Conservation (phyloP, 2,113 vertebrate species). For the Deroptyus accipitrinus region DNA sequence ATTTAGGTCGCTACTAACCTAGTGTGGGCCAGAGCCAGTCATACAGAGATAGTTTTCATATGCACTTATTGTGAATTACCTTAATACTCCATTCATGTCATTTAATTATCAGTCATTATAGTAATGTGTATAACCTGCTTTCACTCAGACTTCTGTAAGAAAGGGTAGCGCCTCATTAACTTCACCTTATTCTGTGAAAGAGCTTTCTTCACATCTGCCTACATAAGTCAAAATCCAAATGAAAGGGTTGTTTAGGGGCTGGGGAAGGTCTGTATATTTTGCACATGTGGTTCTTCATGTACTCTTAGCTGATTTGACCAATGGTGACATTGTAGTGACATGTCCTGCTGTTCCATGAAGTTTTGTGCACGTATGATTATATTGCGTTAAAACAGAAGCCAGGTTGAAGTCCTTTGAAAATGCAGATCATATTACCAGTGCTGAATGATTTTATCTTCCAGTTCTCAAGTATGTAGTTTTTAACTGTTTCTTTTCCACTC, state of each 20-base stretch:
- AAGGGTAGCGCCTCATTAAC: not conserved
- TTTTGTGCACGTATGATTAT: not conserved
- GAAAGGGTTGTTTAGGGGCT: not conserved
- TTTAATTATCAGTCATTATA: not conserved
- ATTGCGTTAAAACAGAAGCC: not conserved
- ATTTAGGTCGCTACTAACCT: not conserved
- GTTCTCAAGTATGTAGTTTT: not conserved
- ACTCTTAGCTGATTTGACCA: not conserved
- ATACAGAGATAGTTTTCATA: not conserved
- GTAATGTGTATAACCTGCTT: not conserved
- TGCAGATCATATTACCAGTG: not conserved
- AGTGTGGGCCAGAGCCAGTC: not conserved
- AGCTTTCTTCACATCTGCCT: not conserved
- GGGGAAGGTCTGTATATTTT: not conserved
- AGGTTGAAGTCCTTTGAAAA: conserved; percentile 17
- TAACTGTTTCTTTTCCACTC: conserved; percentile 44
- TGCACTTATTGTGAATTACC: not conserved
- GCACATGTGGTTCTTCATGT: not conserved
- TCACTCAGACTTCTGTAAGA: not conserved
- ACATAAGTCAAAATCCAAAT: not conserved
- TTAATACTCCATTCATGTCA: not conserved
- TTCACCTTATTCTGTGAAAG: not conserved
- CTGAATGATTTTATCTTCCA: not conserved
- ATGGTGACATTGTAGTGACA: not conserved
- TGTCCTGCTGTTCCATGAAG: not conserved